These are phyloP conservation scores for Sphaeramia orbicularis DNA, from an alignment of 2,797 vertebrate genomes.

Conservation along the genomic window DNA sequence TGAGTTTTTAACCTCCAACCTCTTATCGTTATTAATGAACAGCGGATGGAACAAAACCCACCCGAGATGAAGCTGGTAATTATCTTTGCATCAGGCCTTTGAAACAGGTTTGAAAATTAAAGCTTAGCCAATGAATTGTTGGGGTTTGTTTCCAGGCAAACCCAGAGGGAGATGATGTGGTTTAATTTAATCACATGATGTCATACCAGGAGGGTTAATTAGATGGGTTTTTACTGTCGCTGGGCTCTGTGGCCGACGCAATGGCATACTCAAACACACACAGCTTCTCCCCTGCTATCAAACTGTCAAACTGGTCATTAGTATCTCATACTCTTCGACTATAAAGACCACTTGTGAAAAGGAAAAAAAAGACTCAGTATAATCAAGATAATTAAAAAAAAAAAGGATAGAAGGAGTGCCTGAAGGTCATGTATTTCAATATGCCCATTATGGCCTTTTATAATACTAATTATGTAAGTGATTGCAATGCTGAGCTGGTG, in stretches of 20 bases:
- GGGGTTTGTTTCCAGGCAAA: slow-evolving; percentile 92
- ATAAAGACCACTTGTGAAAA: slow-evolving; percentile 37
- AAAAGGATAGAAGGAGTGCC: slow-evolving; percentile 31
- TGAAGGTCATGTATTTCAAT: slow-evolving; percentile 62
- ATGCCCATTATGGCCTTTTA: slow-evolving; percentile 70
- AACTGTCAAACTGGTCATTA: slow-evolving; percentile 84
- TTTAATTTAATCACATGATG: slow-evolving; percentile 96
- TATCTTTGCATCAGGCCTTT: slow-evolving; percentile 95
- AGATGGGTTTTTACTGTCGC: slow-evolving; percentile 91
- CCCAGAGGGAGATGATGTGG: slow-evolving; percentile 89
- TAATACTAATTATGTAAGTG: slow-evolving; percentile 71
- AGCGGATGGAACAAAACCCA: slow-evolving; percentile 87
- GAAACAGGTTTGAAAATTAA: slow-evolving; percentile 97
- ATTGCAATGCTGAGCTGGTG: slow-evolving; percentile 55
- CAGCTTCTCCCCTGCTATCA: slow-evolving; percentile 73
- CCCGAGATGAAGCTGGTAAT: slow-evolving; percentile 96
- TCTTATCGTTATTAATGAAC: slow-evolving; percentile 99
- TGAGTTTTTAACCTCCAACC: slow-evolving; percentile 99
- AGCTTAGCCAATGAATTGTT: slow-evolving; percentile 95
- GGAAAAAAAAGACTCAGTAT: slow-evolving; percentile 22
- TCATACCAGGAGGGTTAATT: slow-evolving; percentile 96
- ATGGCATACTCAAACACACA: slow-evolving; percentile 88
- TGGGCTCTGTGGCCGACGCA: slow-evolving; percentile 81
- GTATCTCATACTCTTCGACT: slow-evolving; percentile 59
- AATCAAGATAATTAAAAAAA: slow-evolving; percentile 62